A percentile compares a stretch with the other conserved stretches of the same genome.
Conservation (phyloP, 2,888 invertebrate genomes). For the Macrosoma leucophasiata region DNA sequence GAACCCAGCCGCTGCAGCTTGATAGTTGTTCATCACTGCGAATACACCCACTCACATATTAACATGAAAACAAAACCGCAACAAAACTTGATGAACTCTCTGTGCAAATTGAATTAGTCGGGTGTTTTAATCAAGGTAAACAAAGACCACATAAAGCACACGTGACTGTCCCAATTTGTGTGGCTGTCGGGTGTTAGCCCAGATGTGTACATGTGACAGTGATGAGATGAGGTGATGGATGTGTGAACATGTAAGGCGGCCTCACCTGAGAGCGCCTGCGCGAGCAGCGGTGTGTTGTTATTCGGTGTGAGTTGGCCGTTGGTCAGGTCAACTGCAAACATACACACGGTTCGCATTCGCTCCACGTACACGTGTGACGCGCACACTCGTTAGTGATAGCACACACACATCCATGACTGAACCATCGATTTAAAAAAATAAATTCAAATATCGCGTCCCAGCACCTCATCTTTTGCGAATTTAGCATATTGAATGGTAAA, state of each 20-base stretch:
- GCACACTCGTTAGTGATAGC: conserved; percentile 53
- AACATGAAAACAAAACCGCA: neutral
- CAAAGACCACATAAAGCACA: too few species aligned
- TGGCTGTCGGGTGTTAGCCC: neutral
- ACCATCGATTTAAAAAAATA: conserved; percentile 41
- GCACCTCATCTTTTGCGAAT: conserved; percentile 38
- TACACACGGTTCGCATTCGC: conserved; percentile 78
- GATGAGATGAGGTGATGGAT: conserved; percentile 8
- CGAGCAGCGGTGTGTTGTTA: conserved; percentile 96
- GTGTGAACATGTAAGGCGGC: conserved; percentile 36
- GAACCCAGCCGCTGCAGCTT: conserved; percentile 87
- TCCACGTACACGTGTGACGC: conserved; percentile 56
- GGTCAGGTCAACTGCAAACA: conserved; percentile 94
- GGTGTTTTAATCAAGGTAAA: too few species aligned
- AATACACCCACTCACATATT: conserved; percentile 28
- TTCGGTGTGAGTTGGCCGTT: conserved; percentile 97
- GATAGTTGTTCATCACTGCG: conserved; percentile 98
- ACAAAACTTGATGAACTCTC: neutral
- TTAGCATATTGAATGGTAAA: conserved; percentile 58
- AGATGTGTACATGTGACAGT: neutral
- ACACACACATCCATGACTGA: conserved; percentile 67
- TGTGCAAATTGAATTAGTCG: too few species aligned
- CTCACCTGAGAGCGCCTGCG: conserved; percentile 96
- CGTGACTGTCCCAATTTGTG: neutral
- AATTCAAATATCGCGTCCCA: conserved; percentile 5